Evolutionary conservation across 1,140 invertebrate genomes (phyloP), one percentile per base, ranked within the genome.

Genomic region (Heliothis virescens): DNA sequence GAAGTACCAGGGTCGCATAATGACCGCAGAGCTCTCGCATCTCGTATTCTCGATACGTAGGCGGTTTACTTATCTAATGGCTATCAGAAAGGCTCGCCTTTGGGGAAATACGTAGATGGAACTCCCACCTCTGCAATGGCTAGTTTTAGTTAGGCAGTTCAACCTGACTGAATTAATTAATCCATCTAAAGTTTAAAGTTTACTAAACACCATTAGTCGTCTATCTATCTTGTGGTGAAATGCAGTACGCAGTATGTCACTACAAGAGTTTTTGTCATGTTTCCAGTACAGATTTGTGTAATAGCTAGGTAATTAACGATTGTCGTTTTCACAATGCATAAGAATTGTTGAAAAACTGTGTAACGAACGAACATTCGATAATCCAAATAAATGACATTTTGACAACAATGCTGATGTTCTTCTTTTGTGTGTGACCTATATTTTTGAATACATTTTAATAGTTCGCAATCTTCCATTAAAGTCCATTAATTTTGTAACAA

Each of bases 61-160:
- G 67, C 21, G 67, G 18, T 71, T 71, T 52, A 71, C 67, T 71
- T 71, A 71, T 52, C 48, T 71, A 71, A 71, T 71, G 18, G 67
- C 67, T 21, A 21, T 29, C 13, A 29, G 48, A 29, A 26, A 15
- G 48, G 16, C 26, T 52, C 13, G 67, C 67, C 67, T 52, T 52
- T 52, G 9, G 67, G 67, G 48, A 71, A 71, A 71, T 71, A 53
- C 12, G 11, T 71, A 71, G 52, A 53, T 26, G 48, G 48, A 5
- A 41, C 60, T 65, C 12, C 47, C 47, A 50, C 47, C 16, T 50
- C 9, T 69, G 18, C 29, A 50, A 29, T 47, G 2, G 34, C 29
- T 26, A 12, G 18, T 47, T 52, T 71, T 71, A 71, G n/a, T 18
- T 52, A 15, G 34, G 34, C 34, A 41, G 34, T 41, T 41, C n/a